Conservation (phyloP, 1,140 invertebrate species). For the Linepithema humile region DNA sequence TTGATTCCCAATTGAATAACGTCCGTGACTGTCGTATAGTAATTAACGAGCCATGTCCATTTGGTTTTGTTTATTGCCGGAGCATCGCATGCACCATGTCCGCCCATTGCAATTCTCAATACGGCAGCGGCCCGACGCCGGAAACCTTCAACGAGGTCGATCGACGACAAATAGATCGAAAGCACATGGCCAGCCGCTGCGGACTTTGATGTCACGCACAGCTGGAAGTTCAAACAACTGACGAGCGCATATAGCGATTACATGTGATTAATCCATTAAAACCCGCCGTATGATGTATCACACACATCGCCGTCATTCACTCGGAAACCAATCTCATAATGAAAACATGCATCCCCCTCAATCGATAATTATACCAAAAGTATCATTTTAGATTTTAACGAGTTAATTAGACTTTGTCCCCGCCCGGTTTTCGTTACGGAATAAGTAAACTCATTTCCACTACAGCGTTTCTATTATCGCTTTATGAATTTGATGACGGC, state of each 20-base stretch:
- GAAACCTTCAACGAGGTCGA: constrained; percentile 28
- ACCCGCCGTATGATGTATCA: neutral
- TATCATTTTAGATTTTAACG: neutral
- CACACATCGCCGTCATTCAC: neutral
- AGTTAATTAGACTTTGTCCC: neutral
- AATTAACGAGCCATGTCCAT: constrained; percentile 40
- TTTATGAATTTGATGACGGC: constrained; percentile 31
- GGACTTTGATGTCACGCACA: constrained; percentile 55
- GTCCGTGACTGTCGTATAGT: neutral
- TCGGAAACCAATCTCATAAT: neutral
- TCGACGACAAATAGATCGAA: constrained; percentile 35
- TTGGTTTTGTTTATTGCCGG: constrained; percentile 36
- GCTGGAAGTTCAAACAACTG: constrained; percentile 43
- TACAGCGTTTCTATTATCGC: neutral
- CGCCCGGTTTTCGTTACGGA: neutral
- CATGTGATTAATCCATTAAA: constrained; percentile 42
- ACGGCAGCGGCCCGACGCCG: neutral
- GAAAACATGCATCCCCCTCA: neutral
- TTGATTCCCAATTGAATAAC: constrained; percentile 5
- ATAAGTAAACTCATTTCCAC: neutral
- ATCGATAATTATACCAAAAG: neutral
- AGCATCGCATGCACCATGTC: neutral
- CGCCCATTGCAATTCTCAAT: constrained; percentile 16
- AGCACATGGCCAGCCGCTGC: neutral
- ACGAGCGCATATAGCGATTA: constrained; percentile 23